phyloP scores from a whole-genome alignment of 2,113 vertebrate species.

The Mus pahari region DNA sequence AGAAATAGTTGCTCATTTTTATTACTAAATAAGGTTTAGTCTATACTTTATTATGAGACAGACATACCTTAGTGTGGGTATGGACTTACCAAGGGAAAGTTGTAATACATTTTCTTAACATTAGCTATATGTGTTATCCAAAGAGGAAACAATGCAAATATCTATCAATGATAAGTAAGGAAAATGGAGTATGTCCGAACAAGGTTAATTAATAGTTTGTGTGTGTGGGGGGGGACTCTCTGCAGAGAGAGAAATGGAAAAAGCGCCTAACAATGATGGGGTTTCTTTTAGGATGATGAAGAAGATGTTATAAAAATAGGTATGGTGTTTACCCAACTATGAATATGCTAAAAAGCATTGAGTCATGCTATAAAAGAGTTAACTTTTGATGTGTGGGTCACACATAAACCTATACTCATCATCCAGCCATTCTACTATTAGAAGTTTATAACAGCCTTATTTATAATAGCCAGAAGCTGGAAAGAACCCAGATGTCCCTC shows the following conservation, averaged over 20 bases:
- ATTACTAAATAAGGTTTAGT: neutral
- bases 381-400: neutral
- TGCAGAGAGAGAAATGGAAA: neutral
- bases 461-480: no score
- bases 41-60: neutral
- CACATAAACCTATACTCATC: neutral
- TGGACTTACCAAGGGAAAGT: neutral
- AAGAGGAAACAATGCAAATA: slow-evolving; percentile 19
- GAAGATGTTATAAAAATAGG: slow-evolving; percentile 25
- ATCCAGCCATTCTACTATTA: neutral
- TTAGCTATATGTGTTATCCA: neutral
- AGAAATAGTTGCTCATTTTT: neutral
- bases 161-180: slow-evolving; percentile 25
- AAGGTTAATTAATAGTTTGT: slow-evolving; percentile 33
- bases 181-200: neutral
- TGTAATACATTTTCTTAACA: neutral
- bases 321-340: neutral
- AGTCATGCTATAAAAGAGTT: slow-evolving; percentile 20
- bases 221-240: neutral
- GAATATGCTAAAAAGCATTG: slow-evolving; percentile 1
- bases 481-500: no score
- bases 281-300: neutral
- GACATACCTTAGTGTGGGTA: neutral
- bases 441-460: no score
- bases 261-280: neutral